Base-by-base conservation (phyloP, 1,140 invertebrate genomes). In the Cyclargus thomasi region DNA sequence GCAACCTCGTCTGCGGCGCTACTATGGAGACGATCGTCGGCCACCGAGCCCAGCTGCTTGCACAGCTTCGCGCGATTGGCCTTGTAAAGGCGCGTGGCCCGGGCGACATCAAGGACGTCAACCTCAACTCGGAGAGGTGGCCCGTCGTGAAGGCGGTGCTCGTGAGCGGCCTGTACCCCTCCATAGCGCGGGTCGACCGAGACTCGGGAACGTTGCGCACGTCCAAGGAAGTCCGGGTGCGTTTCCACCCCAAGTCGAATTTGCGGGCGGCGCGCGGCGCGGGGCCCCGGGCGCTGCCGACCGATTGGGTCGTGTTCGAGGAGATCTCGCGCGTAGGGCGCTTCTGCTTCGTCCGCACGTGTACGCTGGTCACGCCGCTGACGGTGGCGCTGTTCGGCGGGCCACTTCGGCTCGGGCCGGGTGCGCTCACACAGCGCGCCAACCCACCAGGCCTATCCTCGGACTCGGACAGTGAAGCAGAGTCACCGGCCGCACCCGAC, bases 121-220 rank as follows among this genome's bases (percentile, higher is more conserved):
- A 99, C 90, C 85, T 91, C 0, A 96, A 98, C 89, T 97, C 97
- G 0, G 94, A 96, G 76, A 97, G 96, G 85, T 99, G 97, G 97
- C 94, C 96, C 16, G 93, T 98, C 14, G 95, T 99, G 0, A 99
- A 99, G 88, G 97, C 97, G 2, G 96, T 96, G 4, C 81, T 99
- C 4, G 94, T 94, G 63, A 95, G 95, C 23, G 97, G 97, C 2
- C 90, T 96, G 23, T 99, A 98, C 91, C 97, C 97, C 0, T 97
- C 97, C 78, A 86, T 99, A 22, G 95, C 96, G 55, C 91, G 94
- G 53, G 87, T 92, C 0, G 91, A 92, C 70, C 73, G 88, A 16
- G 83, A 88, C n/a, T 80, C 83, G 4, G 71, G 72, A 1, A 82
- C 84, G 0, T 70, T 92, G 53, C 78, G 92, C 82, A 88, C 90